These are phyloP conservation scores for Diarsia rubi DNA, from an alignment of 2,888 invertebrate genomes.

Conservation along the genomic window DNA sequence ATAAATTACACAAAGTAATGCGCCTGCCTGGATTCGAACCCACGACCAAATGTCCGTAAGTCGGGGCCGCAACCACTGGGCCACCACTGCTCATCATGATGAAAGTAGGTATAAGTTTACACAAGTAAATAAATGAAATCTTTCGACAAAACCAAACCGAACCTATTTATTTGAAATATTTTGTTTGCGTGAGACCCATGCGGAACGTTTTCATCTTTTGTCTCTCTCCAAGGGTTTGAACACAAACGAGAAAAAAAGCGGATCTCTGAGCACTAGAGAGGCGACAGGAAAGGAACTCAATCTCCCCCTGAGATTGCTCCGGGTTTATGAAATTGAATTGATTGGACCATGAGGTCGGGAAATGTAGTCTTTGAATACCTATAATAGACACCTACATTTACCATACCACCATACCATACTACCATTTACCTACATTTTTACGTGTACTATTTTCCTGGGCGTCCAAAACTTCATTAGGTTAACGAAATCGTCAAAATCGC, in stretches of 20 bases:
- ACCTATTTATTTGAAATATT: background rate
- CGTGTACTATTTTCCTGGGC: background rate
- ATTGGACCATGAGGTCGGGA: background rate
- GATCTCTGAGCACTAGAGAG: background rate
- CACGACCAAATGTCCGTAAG: no score
- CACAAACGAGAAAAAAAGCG: background rate
- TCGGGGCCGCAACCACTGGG: no score
- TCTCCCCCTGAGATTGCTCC: background rate
- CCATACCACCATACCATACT: no score
- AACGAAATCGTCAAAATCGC: background rate
- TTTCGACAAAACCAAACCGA: background rate
- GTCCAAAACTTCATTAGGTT: background rate
- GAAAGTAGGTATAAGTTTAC: no score
- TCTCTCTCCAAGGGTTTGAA: background rate
- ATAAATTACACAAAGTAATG: no score
- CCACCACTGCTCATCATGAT: no score
- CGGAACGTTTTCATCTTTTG: slow-evolving; percentile 5
- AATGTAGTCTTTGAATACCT: background rate
- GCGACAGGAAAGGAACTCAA: background rate
- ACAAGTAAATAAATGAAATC: background rate
- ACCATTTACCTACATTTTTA: no score
- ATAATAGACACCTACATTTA: background rate
- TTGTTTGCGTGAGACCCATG: background rate
- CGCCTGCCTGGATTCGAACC: no score
- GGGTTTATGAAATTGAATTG: slow-evolving; percentile 13